Base-by-base conservation (phyloP, 2,888 invertebrate species). In the Oxycera nigricornis region DNA sequence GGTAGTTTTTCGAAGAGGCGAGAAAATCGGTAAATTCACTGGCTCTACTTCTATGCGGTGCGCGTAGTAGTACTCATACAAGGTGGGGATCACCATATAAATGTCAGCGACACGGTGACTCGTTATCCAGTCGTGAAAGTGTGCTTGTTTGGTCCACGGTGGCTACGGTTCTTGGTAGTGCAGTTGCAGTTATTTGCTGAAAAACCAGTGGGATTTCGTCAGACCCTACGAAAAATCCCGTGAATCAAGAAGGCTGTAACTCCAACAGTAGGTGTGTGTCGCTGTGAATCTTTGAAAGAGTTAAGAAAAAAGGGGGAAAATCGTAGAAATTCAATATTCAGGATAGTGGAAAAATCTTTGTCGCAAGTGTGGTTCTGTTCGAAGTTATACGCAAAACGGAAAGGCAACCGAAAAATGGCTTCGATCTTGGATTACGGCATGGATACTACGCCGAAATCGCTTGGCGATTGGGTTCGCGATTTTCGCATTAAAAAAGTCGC, bases 401-500 rank as follows among this genome's bases (percentile, higher is more conserved):
- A n/a, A n/a, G n/a, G n/a, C n/a, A n/a, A n/a, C n/a, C 17, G 24
- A 30, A 55, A 22, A 14, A 14, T 55, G 55, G 55, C 68, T 9
- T 70, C 70, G 30, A 46, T 31, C 35, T 41, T 70, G 72, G 72
- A 59, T 11, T 41, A 72, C 6, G 24, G 55, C 30, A 35, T 35
- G 11, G 72, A 59, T 72, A n/a, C n/a, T n/a, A 72, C 39, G 72
- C 72, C 72, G 26, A 72, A 67, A 35, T 65, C 65, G 14, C 52
- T 73, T 24, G 50, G 80, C 31, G 85, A 87, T 80, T 90, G 89
- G 89, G 89, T 90, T 75, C 86, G 83, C 57, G 85, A 86, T 82
- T 87, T 89, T 75, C 88, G 87, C 77, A 80, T 84, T 73, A 90
- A 90, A 82, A 88, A 88, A 81, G 81, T 83, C 11, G 79, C 83